Percentiles rank a stretch among this genome's conserved stretches.
phyloP scores from a whole-genome alignment of 1,140 invertebrate species.

The Drosophila bocki region DNA sequence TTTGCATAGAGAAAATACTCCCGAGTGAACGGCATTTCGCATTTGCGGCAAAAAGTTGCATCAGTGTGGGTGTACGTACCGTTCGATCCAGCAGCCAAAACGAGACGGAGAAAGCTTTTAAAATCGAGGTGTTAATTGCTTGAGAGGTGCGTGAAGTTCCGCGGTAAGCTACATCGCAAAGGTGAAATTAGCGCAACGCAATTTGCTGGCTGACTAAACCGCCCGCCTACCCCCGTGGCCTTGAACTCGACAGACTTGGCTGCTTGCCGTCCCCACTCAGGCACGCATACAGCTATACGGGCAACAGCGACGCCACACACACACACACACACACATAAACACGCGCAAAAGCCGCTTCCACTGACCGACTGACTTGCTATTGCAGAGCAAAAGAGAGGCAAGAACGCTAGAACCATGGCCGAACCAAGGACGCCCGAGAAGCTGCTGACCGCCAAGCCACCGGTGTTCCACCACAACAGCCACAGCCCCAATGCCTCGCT shows the following conservation, averaged over 20 bases:
- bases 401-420: conserved; percentile 52
- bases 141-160: conserved; percentile 30
- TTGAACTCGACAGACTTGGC: conserved; percentile 76
- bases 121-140: conserved; percentile 6
- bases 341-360: conserved; percentile 41
- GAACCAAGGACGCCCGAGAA: conserved; percentile 79
- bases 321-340: conserved; percentile 1
- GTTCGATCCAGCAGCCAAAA: conserved; percentile 4
- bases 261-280: conserved; percentile 66
- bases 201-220: conserved; percentile 70
- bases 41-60: conserved; percentile 60
- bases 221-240: conserved; percentile 49
- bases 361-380: conserved; percentile 1
- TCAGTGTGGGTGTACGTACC: conserved; percentile 47
- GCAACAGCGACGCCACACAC: conserved; percentile 1
- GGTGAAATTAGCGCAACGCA: conserved; percentile 56
- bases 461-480: conserved; percentile 72
- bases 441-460: conserved; percentile 73
- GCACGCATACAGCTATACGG: conserved; percentile 8
- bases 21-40: conserved; percentile 40
- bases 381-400: conserved; percentile 9
- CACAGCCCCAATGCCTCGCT: conserved; percentile 85
- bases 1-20: neutral
- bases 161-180: conserved; percentile 37
- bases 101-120: conserved; percentile 17